Percentiles rank a stretch among this genome's conserved stretches.
These are phyloP conservation scores for Tenebrio molitor DNA, from an alignment of 1,140 invertebrate species.

Conservation along the genomic window DNA sequence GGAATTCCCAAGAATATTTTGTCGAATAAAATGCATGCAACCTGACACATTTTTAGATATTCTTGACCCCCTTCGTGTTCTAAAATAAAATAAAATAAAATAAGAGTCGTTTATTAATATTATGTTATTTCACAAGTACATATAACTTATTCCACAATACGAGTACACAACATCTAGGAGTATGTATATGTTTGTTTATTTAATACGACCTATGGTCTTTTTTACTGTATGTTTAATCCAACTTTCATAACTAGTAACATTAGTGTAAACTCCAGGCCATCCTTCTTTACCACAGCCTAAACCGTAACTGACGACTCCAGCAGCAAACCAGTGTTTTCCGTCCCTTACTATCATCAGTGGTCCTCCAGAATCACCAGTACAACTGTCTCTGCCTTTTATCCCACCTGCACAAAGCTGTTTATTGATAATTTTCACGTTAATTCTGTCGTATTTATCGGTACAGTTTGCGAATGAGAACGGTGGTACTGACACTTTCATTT, in stretches of 20 bases:
- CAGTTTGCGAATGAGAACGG: slow-evolving; percentile 56
- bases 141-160: no score
- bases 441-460: slow-evolving; percentile 60
- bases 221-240: slow-evolving; percentile 67
- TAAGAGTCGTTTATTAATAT: no score
- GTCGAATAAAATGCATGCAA: no score
- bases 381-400: slow-evolving; percentile 67
- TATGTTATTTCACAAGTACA: no score
- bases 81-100: no score
- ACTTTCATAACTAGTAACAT: slow-evolving; percentile 69
- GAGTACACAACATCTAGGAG: no score
- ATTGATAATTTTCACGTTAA: slow-evolving; percentile 49
- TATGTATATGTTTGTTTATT: no score
- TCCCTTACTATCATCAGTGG: slow-evolving; percentile 68
- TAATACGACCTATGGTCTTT: neutral
- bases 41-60: no score
- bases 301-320: slow-evolving; percentile 76
- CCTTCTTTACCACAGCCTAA: slow-evolving; percentile 70
- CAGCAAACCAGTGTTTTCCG: slow-evolving; percentile 55
- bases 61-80: no score
- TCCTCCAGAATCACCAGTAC: slow-evolving; percentile 74
- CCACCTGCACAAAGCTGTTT: slow-evolving; percentile 70
- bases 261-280: slow-evolving; percentile 75
- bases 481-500: slow-evolving; percentile 58
- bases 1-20: no score